Percentiles rank a stretch among this genome's conserved stretches.
Conservation (phyloP, 2,797 vertebrate genomes). For the Malacoraja senta region DNA sequence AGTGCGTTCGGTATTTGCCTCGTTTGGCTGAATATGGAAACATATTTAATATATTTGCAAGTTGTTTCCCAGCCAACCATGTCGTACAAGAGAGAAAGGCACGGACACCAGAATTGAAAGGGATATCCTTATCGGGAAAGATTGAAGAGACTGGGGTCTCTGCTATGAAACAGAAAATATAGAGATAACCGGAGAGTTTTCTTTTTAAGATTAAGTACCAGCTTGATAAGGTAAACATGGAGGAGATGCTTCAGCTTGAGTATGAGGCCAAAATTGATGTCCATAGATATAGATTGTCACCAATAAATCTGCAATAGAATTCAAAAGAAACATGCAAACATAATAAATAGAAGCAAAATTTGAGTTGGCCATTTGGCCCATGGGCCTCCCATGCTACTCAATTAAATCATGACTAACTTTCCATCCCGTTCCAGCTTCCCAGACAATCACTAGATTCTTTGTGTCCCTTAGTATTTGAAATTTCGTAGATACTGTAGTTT, state of each 20-base stretch:
- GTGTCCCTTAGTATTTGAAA: too few species aligned
- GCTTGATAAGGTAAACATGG: background rate
- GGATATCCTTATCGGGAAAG: background rate
- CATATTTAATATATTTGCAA: background rate
- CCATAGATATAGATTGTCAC: background rate
- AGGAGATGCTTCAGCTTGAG: background rate
- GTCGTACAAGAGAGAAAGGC: background rate
- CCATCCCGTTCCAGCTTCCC: too few species aligned
- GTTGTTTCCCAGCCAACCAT: background rate
- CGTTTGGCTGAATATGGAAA: background rate
- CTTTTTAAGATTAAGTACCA: background rate
- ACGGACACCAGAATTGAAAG: too few species aligned
- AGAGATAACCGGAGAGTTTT: background rate
- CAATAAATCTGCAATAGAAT: background rate
- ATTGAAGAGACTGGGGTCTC: background rate
- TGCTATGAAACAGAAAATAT: background rate
- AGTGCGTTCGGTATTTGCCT: background rate
- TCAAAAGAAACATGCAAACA: background rate
- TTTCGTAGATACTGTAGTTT: too few species aligned
- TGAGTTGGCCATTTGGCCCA: too few species aligned
- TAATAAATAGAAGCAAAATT: too few species aligned
- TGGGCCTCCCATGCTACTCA: too few species aligned
- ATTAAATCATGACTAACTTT: too few species aligned
- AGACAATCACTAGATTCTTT: too few species aligned
- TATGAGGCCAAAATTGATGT: background rate